Conservation (phyloP, 2,113 vertebrate species). For the Beaufortia kweichowensis region DNA sequence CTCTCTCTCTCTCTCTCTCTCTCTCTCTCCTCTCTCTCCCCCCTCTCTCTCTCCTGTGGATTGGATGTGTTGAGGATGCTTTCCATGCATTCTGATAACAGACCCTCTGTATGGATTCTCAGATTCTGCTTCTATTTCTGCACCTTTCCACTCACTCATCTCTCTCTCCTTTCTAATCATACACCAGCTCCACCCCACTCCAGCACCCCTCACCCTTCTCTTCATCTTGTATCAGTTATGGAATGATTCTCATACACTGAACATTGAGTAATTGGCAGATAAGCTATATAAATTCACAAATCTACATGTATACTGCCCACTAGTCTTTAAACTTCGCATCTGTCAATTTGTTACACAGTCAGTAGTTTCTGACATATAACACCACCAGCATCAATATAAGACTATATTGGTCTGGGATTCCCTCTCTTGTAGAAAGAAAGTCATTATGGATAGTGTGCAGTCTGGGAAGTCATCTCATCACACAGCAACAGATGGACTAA, state of each 20-base stretch:
- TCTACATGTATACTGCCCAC: not conserved
- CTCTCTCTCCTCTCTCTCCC: not conserved
- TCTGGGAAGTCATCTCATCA: conserved; percentile 46
- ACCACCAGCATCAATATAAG: not conserved
- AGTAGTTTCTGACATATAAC: conserved; percentile 11
- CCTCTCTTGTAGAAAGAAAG: conserved; percentile 7
- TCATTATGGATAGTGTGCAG: conserved; percentile 23
- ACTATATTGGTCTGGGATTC: not conserved
- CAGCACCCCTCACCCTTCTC: not conserved
- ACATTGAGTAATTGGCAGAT: conserved; percentile 51
- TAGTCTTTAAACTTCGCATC: not conserved
- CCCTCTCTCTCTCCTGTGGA: conserved; percentile 41
- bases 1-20: not conserved
- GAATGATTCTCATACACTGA: conserved; percentile 52
- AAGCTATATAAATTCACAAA: conserved; percentile 14
- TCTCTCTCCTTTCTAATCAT: conserved; percentile 10
- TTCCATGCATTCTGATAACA: conserved; percentile 61
- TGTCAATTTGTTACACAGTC: not conserved
- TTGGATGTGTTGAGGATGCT: conserved; percentile 50
- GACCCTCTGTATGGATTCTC: conserved; percentile 53
- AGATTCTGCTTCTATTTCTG: conserved; percentile 60
- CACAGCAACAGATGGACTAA: conserved; percentile 53
- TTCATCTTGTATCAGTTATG: not conserved
- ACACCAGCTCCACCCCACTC: not conserved
- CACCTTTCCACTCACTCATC: conserved; percentile 41